Percentiles rank a stretch among this genome's conserved stretches.
These are phyloP conservation scores for Leptobrachium leishanense DNA, from an alignment of 2,113 vertebrate species.

Conservation along the genomic window DNA sequence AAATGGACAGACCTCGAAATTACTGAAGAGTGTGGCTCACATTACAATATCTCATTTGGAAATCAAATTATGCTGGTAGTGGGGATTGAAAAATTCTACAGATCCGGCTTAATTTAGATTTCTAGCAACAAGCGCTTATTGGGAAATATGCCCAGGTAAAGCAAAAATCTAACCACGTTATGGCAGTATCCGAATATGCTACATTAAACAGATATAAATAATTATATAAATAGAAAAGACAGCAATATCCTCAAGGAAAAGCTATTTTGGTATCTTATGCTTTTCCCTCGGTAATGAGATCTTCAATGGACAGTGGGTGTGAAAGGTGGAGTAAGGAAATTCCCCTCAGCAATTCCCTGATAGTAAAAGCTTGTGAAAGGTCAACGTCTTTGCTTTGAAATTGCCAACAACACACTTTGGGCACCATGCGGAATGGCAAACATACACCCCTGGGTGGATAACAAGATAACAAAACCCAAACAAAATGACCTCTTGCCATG, in stretches of 20 bases:
- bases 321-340: slow-evolving; percentile 35
- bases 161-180: too few species aligned
- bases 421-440: slow-evolving; percentile 65
- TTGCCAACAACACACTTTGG: slow-evolving; percentile 56
- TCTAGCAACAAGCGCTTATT: too few species aligned
- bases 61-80: too few species aligned
- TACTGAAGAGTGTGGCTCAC: too few species aligned
- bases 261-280: slow-evolving; percentile 29
- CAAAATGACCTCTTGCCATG: slow-evolving; percentile 72
- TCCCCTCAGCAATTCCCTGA: slow-evolving; percentile 14
- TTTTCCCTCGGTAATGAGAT: neutral
- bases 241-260: slow-evolving; percentile 4
- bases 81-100: too few species aligned
- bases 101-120: too few species aligned
- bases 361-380: slow-evolving; percentile 61
- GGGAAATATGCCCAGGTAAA: too few species aligned
- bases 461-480: slow-evolving; percentile 78
- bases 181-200: too few species aligned
- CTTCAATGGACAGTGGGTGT: slow-evolving; percentile 17
- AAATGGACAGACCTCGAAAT: too few species aligned
- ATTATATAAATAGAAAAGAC: neutral
- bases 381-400: slow-evolving; percentile 44
- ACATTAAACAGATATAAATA: too few species aligned
- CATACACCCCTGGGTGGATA: slow-evolving; percentile 50
- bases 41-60: too few species aligned